Conservation (phyloP, 2,113 vertebrate genomes). For the Rostratula benghalensis region DNA sequence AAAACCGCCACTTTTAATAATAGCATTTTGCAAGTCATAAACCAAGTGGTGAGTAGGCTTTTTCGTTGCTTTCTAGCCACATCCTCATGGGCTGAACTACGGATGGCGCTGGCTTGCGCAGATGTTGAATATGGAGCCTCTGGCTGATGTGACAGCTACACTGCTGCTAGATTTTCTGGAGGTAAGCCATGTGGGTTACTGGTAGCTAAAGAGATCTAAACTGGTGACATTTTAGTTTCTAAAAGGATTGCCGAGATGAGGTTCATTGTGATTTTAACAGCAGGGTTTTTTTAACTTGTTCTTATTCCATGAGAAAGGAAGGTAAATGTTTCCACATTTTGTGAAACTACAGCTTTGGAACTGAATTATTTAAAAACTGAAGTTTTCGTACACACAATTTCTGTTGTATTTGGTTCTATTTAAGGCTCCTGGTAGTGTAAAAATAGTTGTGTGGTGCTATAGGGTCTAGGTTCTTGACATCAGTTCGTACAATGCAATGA, state of each 20-base stretch:
- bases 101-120: conserved; percentile 96
- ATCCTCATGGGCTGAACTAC: conserved; percentile 87
- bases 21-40: neutral
- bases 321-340: rapidly evolving
- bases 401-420: neutral
- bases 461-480: neutral
- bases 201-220: neutral
- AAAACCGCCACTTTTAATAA: neutral
- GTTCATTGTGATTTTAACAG: neutral
- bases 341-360: neutral
- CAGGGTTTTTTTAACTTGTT: neutral
- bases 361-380: neutral
- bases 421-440: neutral
- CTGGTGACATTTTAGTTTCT: neutral
- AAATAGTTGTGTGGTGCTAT: neutral
- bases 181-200: conserved; percentile 61
- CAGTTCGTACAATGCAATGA: neutral
- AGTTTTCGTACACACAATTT: neutral
- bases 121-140: conserved; percentile 92
- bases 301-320: neutral
- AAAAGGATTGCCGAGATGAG: neutral
- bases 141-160: conserved; percentile 90
- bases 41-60: neutral
- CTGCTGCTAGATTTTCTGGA: conserved; percentile 93
- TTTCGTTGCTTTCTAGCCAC: conserved; percentile 63